phyloP scores from a whole-genome alignment of 2,797 vertebrate species.

The Tenualosa thibaudeaui region DNA sequence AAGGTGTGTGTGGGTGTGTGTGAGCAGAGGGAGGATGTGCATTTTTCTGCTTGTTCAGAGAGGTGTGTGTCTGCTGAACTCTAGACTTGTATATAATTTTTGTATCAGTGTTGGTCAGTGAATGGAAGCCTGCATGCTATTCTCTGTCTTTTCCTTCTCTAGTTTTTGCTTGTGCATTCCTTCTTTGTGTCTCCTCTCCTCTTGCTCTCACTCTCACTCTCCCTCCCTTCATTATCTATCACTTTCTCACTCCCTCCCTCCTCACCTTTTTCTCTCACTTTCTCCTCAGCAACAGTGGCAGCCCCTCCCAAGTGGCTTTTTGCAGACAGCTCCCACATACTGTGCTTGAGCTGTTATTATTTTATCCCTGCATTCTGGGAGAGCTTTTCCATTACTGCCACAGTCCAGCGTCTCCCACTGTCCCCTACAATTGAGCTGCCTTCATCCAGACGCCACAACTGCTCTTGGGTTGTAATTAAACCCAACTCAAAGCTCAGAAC shows the following conservation, averaged over 20 bases:
- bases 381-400: background rate
- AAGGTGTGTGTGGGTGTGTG: background rate
- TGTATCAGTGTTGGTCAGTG: background rate
- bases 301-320: background rate
- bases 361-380: conserved; percentile 12
- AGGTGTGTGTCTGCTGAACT: background rate
- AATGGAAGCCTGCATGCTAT: background rate
- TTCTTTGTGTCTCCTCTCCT: background rate
- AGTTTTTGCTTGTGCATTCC: background rate
- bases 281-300: conserved; percentile 10
- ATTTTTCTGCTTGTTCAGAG: background rate
- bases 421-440: background rate
- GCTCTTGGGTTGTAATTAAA: background rate
- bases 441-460: background rate
- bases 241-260: background rate
- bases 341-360: conserved; percentile 22
- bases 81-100: background rate
- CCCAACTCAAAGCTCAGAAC: background rate
- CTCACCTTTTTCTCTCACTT: background rate
- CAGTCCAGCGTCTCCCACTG: background rate
- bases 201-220: background rate
- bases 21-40: background rate
- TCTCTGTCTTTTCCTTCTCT: background rate
- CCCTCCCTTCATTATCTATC: background rate
- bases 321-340: conserved; percentile 5